Evolutionary conservation across 2,888 invertebrate species (phyloP), one percentile per base, ranked within the genome.

Genomic region (Leptothorax acervorum): DNA sequence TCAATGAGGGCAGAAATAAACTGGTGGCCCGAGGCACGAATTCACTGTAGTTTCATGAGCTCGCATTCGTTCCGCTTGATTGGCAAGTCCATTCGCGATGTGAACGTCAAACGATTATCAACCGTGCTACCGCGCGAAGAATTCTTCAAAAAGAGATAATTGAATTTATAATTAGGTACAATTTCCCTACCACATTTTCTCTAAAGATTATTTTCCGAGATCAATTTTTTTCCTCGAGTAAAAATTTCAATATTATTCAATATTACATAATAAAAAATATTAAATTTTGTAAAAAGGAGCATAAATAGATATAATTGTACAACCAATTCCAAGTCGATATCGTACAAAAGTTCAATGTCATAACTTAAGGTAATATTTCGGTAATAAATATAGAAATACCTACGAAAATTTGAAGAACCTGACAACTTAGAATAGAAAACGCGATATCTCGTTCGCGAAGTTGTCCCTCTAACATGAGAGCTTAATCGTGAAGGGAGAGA

Each of bases 1-100:
- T 60, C 68, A 39, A 70, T 23, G 70, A 57, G 35, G 45, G 4
- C 48, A 23, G 57, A n/a, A 71, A 71, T 71, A 60, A 70, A 60
- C 48, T 23, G 23, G 6, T 23, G 35, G 35, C 45, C 23, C 57
- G 48, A 23, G 45, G 48, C 23, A 45, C 23, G 28, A 70, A 60
- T 79, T 71, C 48, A 48, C 57, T 39, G 79, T 70, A 71, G 60
- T 79, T 48, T 48, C 48, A 15, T 18, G 45, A 35, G 35, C 35
- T 48, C 9, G 31, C 18, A 15, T 68, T 68, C 78, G 79, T 70
- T 70, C 35, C 70, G 57, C 70, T 39, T 35, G 57, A 70, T 60
- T 18, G 35, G 35, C 23, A 76, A 66, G 28, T 28, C 18, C 66
- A 35, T 48, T 74, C n/a, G 53, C 6, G 23, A 65, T 18, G 28